Percentiles rank a stretch among this genome's conserved stretches.
phyloP scores from a whole-genome alignment of 2,797 vertebrate genomes.

The Acanthurus lineatus region DNA sequence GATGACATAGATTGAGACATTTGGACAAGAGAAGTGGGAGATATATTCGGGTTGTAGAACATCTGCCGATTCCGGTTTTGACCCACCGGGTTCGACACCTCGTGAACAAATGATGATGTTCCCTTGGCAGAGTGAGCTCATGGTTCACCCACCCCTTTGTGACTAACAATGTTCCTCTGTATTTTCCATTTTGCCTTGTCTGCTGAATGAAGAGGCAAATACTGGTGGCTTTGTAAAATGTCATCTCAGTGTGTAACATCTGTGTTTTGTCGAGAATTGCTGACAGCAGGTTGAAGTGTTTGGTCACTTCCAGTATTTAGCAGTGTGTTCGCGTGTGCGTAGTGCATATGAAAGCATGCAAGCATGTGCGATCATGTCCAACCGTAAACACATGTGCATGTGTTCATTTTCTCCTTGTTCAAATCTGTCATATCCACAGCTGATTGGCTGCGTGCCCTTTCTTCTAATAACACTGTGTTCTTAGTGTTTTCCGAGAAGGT shows the following conservation, averaged over 20 bases:
- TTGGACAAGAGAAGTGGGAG: slow-evolving; percentile 32
- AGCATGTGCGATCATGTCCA: not conserved
- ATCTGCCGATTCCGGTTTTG: slow-evolving; percentile 62
- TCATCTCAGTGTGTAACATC: slow-evolving; percentile 60
- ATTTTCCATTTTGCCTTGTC: slow-evolving; percentile 51
- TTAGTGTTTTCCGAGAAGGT: slow-evolving; percentile 2
- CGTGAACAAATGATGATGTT: slow-evolving; percentile 66
- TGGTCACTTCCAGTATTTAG: slow-evolving; percentile 35
- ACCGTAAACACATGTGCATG: slow-evolving; percentile 20
- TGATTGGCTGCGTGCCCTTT: slow-evolving; percentile 15
- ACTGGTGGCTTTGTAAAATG: slow-evolving; percentile 65
- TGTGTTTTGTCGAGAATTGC: slow-evolving; percentile 57
- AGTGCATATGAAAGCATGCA: not conserved
- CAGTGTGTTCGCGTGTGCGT: not conserved
- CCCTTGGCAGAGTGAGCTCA: slow-evolving; percentile 72
- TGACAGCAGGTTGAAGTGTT: slow-evolving; percentile 45
- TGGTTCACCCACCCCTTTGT: slow-evolving; percentile 57
- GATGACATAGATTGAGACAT: slow-evolving; percentile 43
- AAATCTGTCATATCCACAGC: slow-evolving; percentile 22
- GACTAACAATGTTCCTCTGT: slow-evolving; percentile 63
- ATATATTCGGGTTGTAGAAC: slow-evolving; percentile 39
- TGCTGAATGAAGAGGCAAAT: slow-evolving; percentile 55
- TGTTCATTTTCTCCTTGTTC: slow-evolving; percentile 4
- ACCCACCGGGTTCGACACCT: slow-evolving; percentile 71
- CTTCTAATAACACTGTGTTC: not conserved